Percentiles rank a stretch among this genome's conserved stretches.
phyloP scores from a whole-genome alignment of 2,888 invertebrate species.

The Iphiclides podalirius region DNA sequence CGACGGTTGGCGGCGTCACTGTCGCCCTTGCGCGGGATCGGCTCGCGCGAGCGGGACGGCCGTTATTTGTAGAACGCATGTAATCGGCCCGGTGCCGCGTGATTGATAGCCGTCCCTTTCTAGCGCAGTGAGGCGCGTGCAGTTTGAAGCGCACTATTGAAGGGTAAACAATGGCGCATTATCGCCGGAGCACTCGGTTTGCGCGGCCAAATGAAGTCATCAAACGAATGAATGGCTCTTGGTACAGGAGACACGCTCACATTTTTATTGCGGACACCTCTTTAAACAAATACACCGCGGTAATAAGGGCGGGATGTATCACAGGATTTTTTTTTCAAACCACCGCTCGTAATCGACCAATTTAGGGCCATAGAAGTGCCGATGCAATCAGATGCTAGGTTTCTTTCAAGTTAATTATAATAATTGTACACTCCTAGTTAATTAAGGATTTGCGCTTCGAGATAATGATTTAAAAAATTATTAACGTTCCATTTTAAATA shows the following conservation, averaged over 20 bases:
- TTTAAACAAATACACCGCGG: slow-evolving; percentile 70
- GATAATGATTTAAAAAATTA: neutral
- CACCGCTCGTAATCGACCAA: slow-evolving; percentile 26
- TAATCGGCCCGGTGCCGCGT: slow-evolving; percentile 46
- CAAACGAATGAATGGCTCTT: slow-evolving; percentile 76
- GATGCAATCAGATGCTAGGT: slow-evolving; percentile 29
- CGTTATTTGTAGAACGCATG: slow-evolving; percentile 53
- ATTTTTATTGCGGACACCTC: slow-evolving; percentile 74
- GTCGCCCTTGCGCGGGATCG: slow-evolving; percentile 41
- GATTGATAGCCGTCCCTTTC: slow-evolving; percentile 57
- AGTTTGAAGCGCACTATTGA: slow-evolving; percentile 75
- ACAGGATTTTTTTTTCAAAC: slow-evolving; percentile 36
- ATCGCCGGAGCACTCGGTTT: slow-evolving; percentile 73
- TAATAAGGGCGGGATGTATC: slow-evolving; percentile 47
- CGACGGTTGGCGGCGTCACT: slow-evolving; percentile 62
- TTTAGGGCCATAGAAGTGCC: slow-evolving; percentile 35
- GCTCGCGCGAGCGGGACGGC: slow-evolving; percentile 55
- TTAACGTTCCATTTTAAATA: too few relatives aligned
- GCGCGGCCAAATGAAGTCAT: slow-evolving; percentile 78
- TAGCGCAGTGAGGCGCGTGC: slow-evolving; percentile 69
- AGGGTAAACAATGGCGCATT: slow-evolving; percentile 80
- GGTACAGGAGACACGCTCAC: slow-evolving; percentile 65
- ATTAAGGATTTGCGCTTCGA: neutral
- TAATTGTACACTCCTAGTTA: neutral
- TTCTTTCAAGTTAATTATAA: slow-evolving; percentile 7